These are phyloP conservation scores for Bicyclus anynana DNA, from an alignment of 1,140 invertebrate species.

Conservation along the genomic window DNA sequence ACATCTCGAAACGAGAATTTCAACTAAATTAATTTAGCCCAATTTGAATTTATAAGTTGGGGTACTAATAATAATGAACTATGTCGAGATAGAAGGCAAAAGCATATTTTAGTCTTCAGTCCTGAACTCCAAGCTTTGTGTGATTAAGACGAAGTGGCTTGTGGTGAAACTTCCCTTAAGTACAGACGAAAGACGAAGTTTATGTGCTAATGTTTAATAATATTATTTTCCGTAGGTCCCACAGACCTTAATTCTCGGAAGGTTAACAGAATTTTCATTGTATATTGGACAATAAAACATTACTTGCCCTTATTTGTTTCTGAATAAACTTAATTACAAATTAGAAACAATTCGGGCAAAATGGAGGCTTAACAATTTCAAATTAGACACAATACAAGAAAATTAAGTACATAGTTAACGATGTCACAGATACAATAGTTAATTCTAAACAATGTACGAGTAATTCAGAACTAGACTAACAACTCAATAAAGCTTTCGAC, in stretches of 20 bases:
- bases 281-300: too few species aligned
- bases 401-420: background rate
- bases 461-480: background rate
- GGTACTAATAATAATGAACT: too few species aligned
- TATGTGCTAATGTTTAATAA: background rate
- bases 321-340: too few species aligned
- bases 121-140: background rate
- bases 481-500: background rate
- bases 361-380: background rate
- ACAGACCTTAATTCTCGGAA: too few species aligned
- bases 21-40: too few species aligned
- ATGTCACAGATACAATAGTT: background rate
- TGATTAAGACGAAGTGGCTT: background rate
- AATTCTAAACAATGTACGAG: constrained; percentile 1
- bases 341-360: background rate
- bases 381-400: background rate
- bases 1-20: too few species aligned
- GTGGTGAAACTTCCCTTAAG: background rate
- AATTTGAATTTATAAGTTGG: too few species aligned
- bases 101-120: background rate
- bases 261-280: too few species aligned
- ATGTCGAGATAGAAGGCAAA: background rate
- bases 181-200: background rate
- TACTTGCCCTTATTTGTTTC: too few species aligned
- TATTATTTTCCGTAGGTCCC: too few species aligned